phyloP scores from a whole-genome alignment of 1,140 invertebrate species.

The Rhopalosiphum maidis region DNA sequence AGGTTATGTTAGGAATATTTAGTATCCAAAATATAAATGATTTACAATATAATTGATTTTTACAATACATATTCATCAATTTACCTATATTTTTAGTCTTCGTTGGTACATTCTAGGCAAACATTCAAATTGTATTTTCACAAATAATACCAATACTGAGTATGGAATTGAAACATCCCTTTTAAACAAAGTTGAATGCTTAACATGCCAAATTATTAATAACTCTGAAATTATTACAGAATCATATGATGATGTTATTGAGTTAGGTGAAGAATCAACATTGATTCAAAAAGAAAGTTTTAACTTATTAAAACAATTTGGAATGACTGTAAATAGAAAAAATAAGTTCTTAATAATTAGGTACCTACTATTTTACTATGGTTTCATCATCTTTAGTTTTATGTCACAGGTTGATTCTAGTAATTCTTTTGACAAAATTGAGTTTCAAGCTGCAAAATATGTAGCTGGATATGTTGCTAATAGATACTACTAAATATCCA shows the following conservation, averaged over 20 bases:
- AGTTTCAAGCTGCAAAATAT: background rate
- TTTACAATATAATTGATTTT: no score
- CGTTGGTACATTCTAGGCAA: background rate
- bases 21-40: no score
- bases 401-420: background rate
- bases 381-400: background rate
- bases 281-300: background rate
- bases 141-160: background rate
- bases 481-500: background rate
- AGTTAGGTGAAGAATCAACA: background rate
- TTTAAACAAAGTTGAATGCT: background rate
- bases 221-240: background rate
- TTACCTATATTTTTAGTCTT: background rate
- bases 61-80: no score
- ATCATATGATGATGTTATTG: background rate
- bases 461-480: background rate
- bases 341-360: background rate
- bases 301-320: background rate
- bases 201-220: background rate
- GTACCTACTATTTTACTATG: background rate
- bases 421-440: background rate
- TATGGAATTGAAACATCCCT: background rate
- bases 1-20: no score
- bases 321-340: background rate
- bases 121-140: background rate